phyloP scores from a whole-genome alignment of 1,140 invertebrate species.

The Artemia franciscana region DNA sequence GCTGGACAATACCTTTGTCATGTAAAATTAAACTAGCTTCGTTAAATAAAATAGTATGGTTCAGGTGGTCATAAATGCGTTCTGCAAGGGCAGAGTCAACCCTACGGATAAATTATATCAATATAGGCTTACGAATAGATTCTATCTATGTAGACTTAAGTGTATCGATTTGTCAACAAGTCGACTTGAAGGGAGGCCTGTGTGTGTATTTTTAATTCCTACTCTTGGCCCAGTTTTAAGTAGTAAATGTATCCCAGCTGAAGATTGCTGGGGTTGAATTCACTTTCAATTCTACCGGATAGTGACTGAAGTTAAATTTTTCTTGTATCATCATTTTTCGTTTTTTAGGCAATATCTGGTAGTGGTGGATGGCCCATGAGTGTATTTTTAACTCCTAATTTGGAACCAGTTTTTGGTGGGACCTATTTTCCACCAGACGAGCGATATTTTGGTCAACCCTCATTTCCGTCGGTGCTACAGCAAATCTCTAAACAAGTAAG shows the following conservation, averaged over 20 bases:
- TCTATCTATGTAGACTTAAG: too few relatives aligned
- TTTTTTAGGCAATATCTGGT: constrained; percentile 38
- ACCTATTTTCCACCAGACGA: constrained; percentile 58
- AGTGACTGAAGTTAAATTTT: background rate
- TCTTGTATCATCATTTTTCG: constrained; percentile 2
- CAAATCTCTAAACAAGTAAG: constrained; percentile 26
- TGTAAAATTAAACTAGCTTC: too few relatives aligned
- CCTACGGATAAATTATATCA: too few relatives aligned
- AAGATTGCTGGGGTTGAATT: constrained; percentile 42
- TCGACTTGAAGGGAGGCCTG: constrained; percentile 67
- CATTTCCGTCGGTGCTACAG: constrained; percentile 51
- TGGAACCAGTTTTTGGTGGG: constrained; percentile 63
- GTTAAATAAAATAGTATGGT: too few relatives aligned
- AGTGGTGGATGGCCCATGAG: constrained; percentile 79
- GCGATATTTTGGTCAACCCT: constrained; percentile 42
- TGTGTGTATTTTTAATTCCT: constrained; percentile 81
- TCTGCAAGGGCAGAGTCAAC: too few relatives aligned
- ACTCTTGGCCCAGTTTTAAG: constrained; percentile 64
- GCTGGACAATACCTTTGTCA: too few relatives aligned
- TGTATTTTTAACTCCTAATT: constrained; percentile 69
- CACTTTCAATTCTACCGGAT: constrained; percentile 46
- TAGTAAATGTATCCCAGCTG: constrained; percentile 58
- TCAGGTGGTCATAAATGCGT: too few relatives aligned
- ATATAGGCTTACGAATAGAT: too few relatives aligned
- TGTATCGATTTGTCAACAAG: constrained; percentile 40